Evolutionary conservation across 1,140 invertebrate genomes (phyloP), one percentile per base, ranked within the genome.

Genomic region (Megathymus violae): DNA sequence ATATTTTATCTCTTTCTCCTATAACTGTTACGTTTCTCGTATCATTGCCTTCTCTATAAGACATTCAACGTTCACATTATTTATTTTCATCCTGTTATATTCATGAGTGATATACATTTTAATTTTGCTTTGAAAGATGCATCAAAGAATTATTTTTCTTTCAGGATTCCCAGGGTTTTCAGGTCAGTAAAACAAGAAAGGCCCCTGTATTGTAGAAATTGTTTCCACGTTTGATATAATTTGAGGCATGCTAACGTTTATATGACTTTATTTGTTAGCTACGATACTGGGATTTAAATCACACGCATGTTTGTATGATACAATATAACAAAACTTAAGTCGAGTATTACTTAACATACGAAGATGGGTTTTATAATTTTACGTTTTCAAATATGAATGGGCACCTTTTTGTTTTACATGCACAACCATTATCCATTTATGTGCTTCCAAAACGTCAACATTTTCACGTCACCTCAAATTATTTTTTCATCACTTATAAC

Each of bases 131-230:
- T 50, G 31, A 59, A 58, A 68, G 60, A 78, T 76, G 67, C 73
- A 65, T 71, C 63, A 83, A 72, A 72, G 58, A 77, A 79, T 74
- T 76, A 85, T 86, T 86, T 85, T 87, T 76, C 84, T 90, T 86
- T 61, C 90, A 92, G 90, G 90, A 75, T 92, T 92, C 71, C 90
- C 89, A 77, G 90, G 90, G 74, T 91, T 91, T 82, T 92, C 90
- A 92, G 90, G 90, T 92, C 69, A 89, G 88, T 89, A 74, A 68
- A 61, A 69, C 38, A 31, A 19, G 15, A 16, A 19, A 46, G 46
- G 47, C n/a, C 54, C 62, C 66, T 41, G 48, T 41, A 15, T 7
- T 58, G 17, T 9, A 16, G 52, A 41, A 52, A 31, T 41, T 44
- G 6, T 40, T 44, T 43, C 0, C 17, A 25, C 25, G 22, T 43